These are phyloP conservation scores for Hedychridium roseum DNA, from an alignment of 2,888 invertebrate species.

Conservation along the genomic window DNA sequence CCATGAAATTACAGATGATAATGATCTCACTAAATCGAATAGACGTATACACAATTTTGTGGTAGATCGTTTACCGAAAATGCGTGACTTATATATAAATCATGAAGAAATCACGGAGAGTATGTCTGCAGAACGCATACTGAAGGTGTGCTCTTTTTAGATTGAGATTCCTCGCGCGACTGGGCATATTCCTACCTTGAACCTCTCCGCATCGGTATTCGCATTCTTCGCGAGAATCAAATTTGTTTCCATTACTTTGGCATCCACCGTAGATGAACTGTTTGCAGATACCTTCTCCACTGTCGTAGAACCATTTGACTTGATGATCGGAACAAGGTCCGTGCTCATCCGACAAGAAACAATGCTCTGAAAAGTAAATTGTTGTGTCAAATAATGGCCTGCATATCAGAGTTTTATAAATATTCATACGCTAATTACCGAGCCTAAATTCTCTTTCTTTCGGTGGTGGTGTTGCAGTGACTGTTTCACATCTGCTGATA, in stretches of 20 bases:
- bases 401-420: background rate
- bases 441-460: slow-evolving; percentile 48
- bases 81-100: background rate
- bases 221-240: slow-evolving; percentile 74
- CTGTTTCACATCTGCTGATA: slow-evolving; percentile 69
- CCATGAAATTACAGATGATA: no score
- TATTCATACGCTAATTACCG: slow-evolving; percentile 44
- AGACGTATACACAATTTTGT: background rate
- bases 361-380: slow-evolving; percentile 67
- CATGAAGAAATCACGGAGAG: background rate
- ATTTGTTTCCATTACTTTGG: slow-evolving; percentile 83
- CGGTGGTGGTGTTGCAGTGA: slow-evolving; percentile 63
- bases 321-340: slow-evolving; percentile 73
- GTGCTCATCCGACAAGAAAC: slow-evolving; percentile 72
- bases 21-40: no score
- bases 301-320: slow-evolving; percentile 78
- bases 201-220: slow-evolving; percentile 73
- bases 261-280: slow-evolving; percentile 85
- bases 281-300: slow-evolving; percentile 75
- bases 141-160: background rate
- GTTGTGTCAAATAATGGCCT: background rate
- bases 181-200: slow-evolving; percentile 67
- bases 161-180: background rate
- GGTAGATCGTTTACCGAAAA: background rate
- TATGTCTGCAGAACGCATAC: no score